Conservation (phyloP, 1,140 invertebrate species). For the Bombyx mori region DNA sequence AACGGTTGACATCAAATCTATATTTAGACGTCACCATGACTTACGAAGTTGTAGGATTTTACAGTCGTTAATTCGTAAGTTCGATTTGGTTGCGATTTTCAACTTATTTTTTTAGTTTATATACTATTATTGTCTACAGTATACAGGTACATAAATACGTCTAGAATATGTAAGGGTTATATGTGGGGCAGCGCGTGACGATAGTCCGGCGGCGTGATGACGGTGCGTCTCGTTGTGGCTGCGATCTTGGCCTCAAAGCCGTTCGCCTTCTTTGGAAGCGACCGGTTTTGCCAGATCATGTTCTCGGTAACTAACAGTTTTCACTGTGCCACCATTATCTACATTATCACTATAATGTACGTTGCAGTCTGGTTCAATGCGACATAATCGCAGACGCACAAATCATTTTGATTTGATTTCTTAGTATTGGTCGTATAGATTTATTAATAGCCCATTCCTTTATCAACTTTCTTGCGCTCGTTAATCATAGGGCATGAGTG, state of each 20-base stretch:
- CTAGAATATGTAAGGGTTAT: constrained; percentile 15
- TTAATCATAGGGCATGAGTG: constrained; percentile 38
- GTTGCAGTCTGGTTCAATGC: constrained; percentile 4
- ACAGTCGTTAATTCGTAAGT: too few species aligned
- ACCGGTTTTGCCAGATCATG: constrained; percentile 54
- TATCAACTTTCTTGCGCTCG: constrained; percentile 29
- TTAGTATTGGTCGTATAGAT: constrained; percentile 19
- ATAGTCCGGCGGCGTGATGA: constrained; percentile 21
- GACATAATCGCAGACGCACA: constrained; percentile 8
- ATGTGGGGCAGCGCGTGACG: constrained; percentile 37
- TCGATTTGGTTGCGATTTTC: too few species aligned
- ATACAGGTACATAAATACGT: too few species aligned
- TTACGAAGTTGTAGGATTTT: too few species aligned
- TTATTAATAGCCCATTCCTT: constrained; percentile 30
- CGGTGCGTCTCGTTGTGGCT: constrained; percentile 14
- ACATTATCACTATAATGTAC: constrained; percentile 4
- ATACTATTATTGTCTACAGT: too few species aligned
- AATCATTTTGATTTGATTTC: constrained; percentile 14
- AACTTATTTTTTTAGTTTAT: too few species aligned
- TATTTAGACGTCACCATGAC: too few species aligned
- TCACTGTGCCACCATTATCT: constrained; percentile 34
- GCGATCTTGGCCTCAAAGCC: constrained; percentile 53
- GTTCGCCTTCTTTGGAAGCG: constrained; percentile 62
- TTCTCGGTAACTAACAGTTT: constrained; percentile 44
- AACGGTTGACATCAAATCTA: too few species aligned